Conservation (phyloP, 2,797 vertebrate species). For the Chloroceryle inda region DNA sequence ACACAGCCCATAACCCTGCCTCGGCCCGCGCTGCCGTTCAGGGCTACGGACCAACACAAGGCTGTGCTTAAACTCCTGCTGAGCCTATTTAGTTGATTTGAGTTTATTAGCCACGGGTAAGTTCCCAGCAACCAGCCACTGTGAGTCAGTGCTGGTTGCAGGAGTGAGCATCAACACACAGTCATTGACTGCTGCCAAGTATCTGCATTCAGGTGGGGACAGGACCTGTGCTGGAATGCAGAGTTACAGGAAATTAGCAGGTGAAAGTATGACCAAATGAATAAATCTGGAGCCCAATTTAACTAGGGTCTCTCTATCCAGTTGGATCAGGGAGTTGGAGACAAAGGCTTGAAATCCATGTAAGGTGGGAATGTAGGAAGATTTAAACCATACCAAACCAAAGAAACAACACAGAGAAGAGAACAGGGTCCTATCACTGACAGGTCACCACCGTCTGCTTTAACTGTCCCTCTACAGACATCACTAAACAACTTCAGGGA, state of each 20-base stretch:
- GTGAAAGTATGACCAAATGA: background rate
- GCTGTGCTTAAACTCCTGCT: background rate
- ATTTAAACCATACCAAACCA: background rate
- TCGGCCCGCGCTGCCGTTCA: fast-evolving
- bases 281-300: background rate
- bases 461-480: background rate
- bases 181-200: background rate
- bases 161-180: background rate
- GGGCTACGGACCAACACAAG: background rate
- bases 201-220: background rate
- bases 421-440: background rate
- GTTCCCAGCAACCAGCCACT: fast-evolving
- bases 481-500: background rate
- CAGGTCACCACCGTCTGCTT: background rate
- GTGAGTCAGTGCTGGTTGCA: background rate
- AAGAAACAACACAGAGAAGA: background rate
- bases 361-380: background rate
- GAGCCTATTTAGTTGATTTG: background rate
- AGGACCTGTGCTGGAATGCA: background rate
- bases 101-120: fast-evolving
- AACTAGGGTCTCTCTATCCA: background rate
- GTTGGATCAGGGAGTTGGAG: background rate
- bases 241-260: background rate
- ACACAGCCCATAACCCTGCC: background rate
- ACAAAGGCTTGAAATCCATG: background rate